These are phyloP conservation scores for Drosophila santomea DNA, from an alignment of 1,140 invertebrate species.

Conservation along the genomic window DNA sequence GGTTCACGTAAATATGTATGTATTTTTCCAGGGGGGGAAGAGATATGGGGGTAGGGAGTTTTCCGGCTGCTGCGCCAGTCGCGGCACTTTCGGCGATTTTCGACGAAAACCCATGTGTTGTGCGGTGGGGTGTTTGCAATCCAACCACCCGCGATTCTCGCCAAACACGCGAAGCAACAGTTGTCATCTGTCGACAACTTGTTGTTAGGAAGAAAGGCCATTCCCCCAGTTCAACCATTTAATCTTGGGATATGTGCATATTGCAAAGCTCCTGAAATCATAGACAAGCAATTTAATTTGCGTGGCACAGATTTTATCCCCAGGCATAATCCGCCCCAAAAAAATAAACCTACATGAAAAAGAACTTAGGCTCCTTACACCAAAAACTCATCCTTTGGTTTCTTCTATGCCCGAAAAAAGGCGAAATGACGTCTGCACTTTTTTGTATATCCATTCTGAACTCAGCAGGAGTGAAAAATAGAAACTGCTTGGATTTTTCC, in stretches of 20 bases:
- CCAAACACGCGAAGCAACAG: conserved; percentile 57
- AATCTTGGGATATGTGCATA: background rate
- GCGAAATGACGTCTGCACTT: conserved; percentile 32
- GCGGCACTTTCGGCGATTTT: conserved; percentile 78
- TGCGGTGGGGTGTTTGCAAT: conserved; percentile 1
- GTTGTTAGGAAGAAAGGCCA: conserved; percentile 46
- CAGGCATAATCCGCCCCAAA: conserved; percentile 21
- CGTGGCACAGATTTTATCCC: background rate
- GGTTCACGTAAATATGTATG: conserved; percentile 8
- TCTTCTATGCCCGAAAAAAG: conserved; percentile 8
- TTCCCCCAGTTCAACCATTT: background rate
- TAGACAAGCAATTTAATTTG: conserved; percentile 7
- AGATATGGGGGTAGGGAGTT: background rate
- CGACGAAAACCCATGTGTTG: conserved; percentile 46
- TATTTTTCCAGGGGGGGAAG: background rate
- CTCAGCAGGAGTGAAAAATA: background rate
- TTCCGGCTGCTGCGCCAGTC: conserved; percentile 37
- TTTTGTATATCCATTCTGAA: conserved; percentile 9
- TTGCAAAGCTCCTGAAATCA: background rate
- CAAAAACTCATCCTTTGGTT: conserved; percentile 17
- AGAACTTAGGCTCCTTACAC: conserved; percentile 41
- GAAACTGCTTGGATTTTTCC: conserved; percentile 27
- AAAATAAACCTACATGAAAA: conserved; percentile 49
- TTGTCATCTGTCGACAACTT: conserved; percentile 70
- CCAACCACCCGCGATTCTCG: conserved; percentile 1